phyloP scores from a whole-genome alignment of 2,888 invertebrate genomes.

The Noctuana brunneofusca region DNA sequence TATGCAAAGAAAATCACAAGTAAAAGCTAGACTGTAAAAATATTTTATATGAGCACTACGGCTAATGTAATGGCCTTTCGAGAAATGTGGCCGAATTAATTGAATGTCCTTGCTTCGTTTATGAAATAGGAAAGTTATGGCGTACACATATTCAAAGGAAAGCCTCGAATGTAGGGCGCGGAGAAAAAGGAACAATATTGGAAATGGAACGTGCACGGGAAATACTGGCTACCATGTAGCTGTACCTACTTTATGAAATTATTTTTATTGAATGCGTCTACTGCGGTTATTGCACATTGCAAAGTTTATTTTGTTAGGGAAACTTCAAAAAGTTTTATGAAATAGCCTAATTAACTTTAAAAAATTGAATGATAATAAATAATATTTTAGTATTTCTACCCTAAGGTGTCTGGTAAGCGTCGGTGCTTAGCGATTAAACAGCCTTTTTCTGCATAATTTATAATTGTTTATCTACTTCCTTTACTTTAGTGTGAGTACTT shows the following conservation, averaged over 20 bases:
- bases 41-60: constrained; percentile 14
- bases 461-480: too few relatives aligned
- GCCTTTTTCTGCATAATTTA: too few relatives aligned
- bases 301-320: too few relatives aligned
- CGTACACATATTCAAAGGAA: constrained; percentile 29
- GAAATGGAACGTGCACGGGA: constrained; percentile 20
- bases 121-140: constrained; percentile 24
- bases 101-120: constrained; percentile 16
- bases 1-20: too few relatives aligned
- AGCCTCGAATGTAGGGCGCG: constrained; percentile 24
- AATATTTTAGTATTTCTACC: too few relatives aligned
- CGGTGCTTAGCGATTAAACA: too few relatives aligned
- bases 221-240: background rate
- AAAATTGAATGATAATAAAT: too few relatives aligned
- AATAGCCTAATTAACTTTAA: too few relatives aligned
- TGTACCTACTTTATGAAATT: constrained; percentile 8
- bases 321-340: too few relatives aligned
- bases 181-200: constrained; percentile 29
- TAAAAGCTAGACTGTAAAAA: background rate
- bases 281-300: background rate
- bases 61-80: constrained; percentile 13
- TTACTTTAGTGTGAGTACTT: too few relatives aligned
- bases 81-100: constrained; percentile 16
- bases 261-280: constrained; percentile 13
- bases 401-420: too few relatives aligned